Conservation (phyloP, 2,797 vertebrate species). For the Poecilia wingei region DNA sequence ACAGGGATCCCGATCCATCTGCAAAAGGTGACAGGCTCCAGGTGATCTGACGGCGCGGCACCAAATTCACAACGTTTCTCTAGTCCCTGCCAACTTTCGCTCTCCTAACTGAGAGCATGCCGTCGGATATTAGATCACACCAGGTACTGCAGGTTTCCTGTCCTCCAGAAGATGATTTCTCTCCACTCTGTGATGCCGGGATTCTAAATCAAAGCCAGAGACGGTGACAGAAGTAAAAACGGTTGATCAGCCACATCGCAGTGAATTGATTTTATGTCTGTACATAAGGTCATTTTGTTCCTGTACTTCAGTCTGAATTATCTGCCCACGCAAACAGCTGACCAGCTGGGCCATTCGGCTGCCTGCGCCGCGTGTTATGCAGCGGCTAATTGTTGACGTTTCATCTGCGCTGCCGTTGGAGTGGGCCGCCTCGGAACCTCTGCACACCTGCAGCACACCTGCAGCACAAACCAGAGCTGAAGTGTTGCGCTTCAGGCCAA, state of each 20-base stretch:
- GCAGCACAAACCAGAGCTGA: slow-evolving; percentile 17
- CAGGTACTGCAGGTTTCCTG: neutral
- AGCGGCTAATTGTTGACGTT: slow-evolving; percentile 25
- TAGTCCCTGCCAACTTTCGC: slow-evolving; percentile 5
- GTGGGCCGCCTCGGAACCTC: slow-evolving; percentile 3
- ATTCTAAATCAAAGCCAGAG: slow-evolving; percentile 13
- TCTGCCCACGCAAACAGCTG: slow-evolving; percentile 38
- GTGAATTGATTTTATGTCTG: slow-evolving; percentile 36
- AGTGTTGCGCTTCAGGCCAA: slow-evolving; percentile 14
- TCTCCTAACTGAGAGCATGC: slow-evolving; percentile 8
- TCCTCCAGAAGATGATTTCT: slow-evolving; percentile 9
- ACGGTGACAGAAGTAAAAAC: slow-evolving; percentile 15
- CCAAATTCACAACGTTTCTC: slow-evolving; percentile 16
- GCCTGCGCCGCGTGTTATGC: neutral
- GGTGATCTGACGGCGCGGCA: slow-evolving; percentile 23
- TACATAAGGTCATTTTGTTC: slow-evolving; percentile 47
- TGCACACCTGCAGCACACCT: slow-evolving; percentile 26
- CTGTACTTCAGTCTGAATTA: slow-evolving; percentile 26
- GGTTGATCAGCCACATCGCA: slow-evolving; percentile 6
- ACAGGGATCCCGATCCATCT: slow-evolving; percentile 32
- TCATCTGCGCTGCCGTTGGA: slow-evolving; percentile 24
- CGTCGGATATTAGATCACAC: neutral
- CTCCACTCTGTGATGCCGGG: slow-evolving; percentile 2
- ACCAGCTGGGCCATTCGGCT: slow-evolving; percentile 33
- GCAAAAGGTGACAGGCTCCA: slow-evolving; percentile 26